These are phyloP conservation scores for Dastarcus helophoroides DNA, from an alignment of 2,888 invertebrate species.

Conservation along the genomic window DNA sequence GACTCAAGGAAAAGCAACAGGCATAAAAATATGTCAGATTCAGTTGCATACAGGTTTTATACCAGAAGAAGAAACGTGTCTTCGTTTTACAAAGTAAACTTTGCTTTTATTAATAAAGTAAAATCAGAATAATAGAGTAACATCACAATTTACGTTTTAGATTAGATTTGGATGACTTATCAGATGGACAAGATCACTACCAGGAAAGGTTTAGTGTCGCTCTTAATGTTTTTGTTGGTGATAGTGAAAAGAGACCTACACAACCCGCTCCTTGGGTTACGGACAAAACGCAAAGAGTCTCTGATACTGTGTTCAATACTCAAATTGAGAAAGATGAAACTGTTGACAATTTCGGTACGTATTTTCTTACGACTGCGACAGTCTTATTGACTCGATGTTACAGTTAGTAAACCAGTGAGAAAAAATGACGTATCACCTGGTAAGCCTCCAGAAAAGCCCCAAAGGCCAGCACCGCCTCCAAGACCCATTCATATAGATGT, in stretches of 20 bases:
- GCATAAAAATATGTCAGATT: slow-evolving; percentile 77
- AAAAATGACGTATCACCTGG: no score
- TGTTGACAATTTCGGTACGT: slow-evolving; percentile 72
- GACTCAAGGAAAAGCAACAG: slow-evolving; percentile 56
- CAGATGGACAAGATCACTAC: slow-evolving; percentile 52
- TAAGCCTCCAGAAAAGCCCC: slow-evolving; percentile 27
- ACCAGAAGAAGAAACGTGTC: slow-evolving; percentile 57
- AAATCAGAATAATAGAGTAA: no score
- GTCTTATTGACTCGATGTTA: slow-evolving; percentile 15
- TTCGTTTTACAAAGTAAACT: slow-evolving; percentile 60
- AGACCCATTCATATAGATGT: slow-evolving; percentile 18
- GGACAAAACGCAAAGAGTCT: slow-evolving; percentile 46
- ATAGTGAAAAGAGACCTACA: slow-evolving; percentile 53
- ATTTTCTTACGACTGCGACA: no score
- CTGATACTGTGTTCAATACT: slow-evolving; percentile 60
- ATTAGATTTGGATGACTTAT: slow-evolving; percentile 70
- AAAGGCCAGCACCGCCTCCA: slow-evolving; percentile 31
- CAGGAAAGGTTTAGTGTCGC: slow-evolving; percentile 58
- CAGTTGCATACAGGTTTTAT: slow-evolving; percentile 87
- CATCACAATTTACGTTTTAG: slow-evolving; percentile 31
- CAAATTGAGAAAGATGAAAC: slow-evolving; percentile 73
- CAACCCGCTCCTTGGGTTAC: slow-evolving; percentile 67
- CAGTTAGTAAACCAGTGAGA: slow-evolving; percentile 37
- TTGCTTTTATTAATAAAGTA: no score
- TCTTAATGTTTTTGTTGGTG: slow-evolving; percentile 60